phyloP scores from a whole-genome alignment of 2,888 invertebrate genomes.

The Encarsia formosa region DNA sequence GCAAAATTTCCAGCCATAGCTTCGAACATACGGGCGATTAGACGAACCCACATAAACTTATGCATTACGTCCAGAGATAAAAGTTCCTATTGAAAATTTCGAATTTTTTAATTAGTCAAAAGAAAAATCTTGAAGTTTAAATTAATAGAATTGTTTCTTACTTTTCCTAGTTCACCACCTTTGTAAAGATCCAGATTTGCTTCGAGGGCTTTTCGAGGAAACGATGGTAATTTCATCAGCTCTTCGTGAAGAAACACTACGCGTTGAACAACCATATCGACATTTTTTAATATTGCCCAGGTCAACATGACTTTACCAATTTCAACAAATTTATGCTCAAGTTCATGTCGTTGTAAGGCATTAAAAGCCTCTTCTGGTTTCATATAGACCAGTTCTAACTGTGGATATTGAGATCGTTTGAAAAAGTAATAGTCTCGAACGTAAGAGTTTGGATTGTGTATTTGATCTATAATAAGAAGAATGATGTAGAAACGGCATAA shows the following conservation, averaged over 20 bases:
- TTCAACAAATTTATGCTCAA: constrained; percentile 92
- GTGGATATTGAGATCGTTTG: constrained; percentile 96
- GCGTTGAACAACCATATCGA: constrained; percentile 93
- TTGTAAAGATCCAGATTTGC: constrained; percentile 91
- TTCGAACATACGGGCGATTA: constrained; percentile 95
- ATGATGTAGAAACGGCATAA: neutral
- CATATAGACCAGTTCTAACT: constrained; percentile 90
- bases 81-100: constrained; percentile 60
- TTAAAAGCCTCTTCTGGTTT: constrained; percentile 86
- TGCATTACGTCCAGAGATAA: constrained; percentile 93
- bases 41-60: constrained; percentile 97
- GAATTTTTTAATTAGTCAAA: neutral
- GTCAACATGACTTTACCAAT: constrained; percentile 91
- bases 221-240: constrained; percentile 95
- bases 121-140: neutral
- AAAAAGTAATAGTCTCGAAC: constrained; percentile 83
- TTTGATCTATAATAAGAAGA: constrained; percentile 70
- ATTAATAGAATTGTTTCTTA: constrained; percentile 44
- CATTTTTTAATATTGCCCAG: constrained; percentile 89
- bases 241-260: constrained; percentile 99
- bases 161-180: constrained; percentile 84
- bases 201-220: constrained; percentile 96
- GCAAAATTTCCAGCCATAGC: constrained; percentile 98
- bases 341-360: constrained; percentile 84
- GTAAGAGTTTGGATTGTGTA: constrained; percentile 91